phyloP scores from a whole-genome alignment of 2,888 invertebrate species.

The Biston stratarius region DNA sequence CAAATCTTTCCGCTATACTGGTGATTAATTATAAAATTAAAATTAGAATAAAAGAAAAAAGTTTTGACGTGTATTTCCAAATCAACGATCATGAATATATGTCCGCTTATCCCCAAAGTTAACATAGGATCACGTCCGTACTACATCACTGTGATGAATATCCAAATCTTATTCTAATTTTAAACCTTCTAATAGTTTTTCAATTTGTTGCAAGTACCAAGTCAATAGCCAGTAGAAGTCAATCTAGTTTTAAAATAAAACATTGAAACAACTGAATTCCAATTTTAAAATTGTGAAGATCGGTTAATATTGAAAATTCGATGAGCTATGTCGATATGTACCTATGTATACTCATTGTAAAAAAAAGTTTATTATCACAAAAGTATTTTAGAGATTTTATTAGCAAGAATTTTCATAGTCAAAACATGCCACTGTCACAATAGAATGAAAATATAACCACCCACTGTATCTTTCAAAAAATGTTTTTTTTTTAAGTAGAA shows the following conservation, averaged over 20 bases:
- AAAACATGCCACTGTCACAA: constrained; percentile 55
- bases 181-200: constrained; percentile 51
- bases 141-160: constrained; percentile 74
- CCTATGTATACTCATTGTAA: background rate
- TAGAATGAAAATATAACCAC: constrained; percentile 49
- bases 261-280: constrained; percentile 4
- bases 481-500: constrained; percentile 43
- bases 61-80: constrained; percentile 62
- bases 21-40: too few species aligned
- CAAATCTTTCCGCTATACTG: constrained; percentile 40
- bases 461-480: constrained; percentile 55
- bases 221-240: too few species aligned
- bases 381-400: constrained; percentile 45
- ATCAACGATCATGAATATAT: constrained; percentile 53
- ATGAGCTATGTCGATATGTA: too few species aligned
- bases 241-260: background rate
- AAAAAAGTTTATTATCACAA: background rate
- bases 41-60: constrained; percentile 55
- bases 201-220: background rate
- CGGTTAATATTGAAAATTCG: background rate
- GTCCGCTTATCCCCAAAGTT: constrained; percentile 69
- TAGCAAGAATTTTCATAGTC: constrained; percentile 48
- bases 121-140: constrained; percentile 75
- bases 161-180: constrained; percentile 57
- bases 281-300: background rate